These are phyloP conservation scores for Neelides sp. DNA, from an alignment of 1,140 invertebrate species.

Conservation along the genomic window DNA sequence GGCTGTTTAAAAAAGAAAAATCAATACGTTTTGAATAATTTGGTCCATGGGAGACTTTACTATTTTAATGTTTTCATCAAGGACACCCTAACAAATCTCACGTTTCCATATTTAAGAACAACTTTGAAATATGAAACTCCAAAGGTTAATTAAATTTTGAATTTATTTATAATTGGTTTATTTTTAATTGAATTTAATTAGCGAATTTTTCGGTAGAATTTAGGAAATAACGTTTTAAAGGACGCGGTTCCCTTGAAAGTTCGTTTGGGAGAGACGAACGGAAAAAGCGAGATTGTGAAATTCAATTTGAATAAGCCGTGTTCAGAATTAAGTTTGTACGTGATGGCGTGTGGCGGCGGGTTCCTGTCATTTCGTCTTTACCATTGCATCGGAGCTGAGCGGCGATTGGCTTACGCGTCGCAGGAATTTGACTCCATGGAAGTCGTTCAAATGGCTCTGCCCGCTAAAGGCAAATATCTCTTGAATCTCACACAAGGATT, in stretches of 20 bases:
- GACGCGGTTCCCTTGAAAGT: slow-evolving; percentile 35
- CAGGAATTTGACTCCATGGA: slow-evolving; percentile 17
- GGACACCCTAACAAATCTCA: slow-evolving; percentile 37
- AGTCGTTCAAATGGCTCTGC: slow-evolving; percentile 22
- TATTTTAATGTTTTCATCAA: slow-evolving; percentile 39
- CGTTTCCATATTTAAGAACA: slow-evolving; percentile 35
- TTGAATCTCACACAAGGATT: slow-evolving; percentile 12
- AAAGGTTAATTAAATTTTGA: slow-evolving; percentile 10
- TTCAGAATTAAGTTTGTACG: slow-evolving; percentile 34
- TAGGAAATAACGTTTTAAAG: slow-evolving; percentile 33
- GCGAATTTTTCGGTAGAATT: slow-evolving; percentile 12
- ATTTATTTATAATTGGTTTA: not conserved
- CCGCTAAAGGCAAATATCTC: slow-evolving; percentile 20
- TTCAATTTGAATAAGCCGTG: slow-evolving; percentile 29
- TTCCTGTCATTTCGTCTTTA: slow-evolving; percentile 14
- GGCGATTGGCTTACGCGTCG: slow-evolving; percentile 15
- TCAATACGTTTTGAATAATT: slow-evolving; percentile 43
- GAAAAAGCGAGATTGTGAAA: slow-evolving; percentile 28
- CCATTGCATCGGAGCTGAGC: too few relatives aligned
- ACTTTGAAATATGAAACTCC: slow-evolving; percentile 33
- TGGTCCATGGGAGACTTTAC: slow-evolving; percentile 40
- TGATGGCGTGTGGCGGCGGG: slow-evolving; percentile 39
- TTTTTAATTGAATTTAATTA: not conserved
- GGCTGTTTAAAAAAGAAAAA: slow-evolving; percentile 43
- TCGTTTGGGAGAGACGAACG: slow-evolving; percentile 35